Conservation (phyloP, 2,888 invertebrate species). For the Iphiclides podalirius region DNA sequence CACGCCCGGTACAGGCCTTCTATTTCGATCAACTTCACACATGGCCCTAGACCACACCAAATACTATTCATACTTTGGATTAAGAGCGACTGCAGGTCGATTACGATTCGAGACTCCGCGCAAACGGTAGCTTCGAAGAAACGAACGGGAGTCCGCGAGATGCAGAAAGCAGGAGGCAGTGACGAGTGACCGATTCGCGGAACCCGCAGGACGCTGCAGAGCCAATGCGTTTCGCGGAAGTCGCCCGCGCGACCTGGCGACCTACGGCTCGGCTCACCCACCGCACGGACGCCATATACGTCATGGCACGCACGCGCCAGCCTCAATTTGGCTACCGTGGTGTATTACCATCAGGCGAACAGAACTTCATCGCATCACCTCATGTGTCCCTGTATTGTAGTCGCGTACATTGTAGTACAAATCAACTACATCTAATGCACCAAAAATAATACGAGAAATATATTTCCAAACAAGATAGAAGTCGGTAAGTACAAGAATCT, state of each 20-base stretch:
- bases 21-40: neutral
- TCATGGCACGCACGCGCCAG: neutral
- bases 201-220: slow-evolving; percentile 2
- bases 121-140: slow-evolving; percentile 2
- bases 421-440: too few species aligned
- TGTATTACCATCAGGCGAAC: too few species aligned
- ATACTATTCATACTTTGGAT: neutral
- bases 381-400: too few species aligned
- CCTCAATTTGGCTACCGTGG: neutral
- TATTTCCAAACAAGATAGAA: too few species aligned
- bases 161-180: neutral
- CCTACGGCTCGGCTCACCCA: neutral
- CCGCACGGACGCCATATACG: neutral
- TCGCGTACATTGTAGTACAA: neutral
- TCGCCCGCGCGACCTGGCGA: neutral
- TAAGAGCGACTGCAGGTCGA: neutral
- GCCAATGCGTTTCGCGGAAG: slow-evolving; percentile 6
- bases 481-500: neutral
- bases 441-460: too few species aligned
- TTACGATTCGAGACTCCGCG: neutral
- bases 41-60: neutral
- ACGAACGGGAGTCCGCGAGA: slow-evolving; percentile 5
- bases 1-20: neutral
- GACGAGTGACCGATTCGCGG: neutral
- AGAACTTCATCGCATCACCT: too few species aligned